Evolutionary conservation across 2,113 vertebrate genomes (phyloP).

Genomic region (Oreotrochilus melanogaster): DNA sequence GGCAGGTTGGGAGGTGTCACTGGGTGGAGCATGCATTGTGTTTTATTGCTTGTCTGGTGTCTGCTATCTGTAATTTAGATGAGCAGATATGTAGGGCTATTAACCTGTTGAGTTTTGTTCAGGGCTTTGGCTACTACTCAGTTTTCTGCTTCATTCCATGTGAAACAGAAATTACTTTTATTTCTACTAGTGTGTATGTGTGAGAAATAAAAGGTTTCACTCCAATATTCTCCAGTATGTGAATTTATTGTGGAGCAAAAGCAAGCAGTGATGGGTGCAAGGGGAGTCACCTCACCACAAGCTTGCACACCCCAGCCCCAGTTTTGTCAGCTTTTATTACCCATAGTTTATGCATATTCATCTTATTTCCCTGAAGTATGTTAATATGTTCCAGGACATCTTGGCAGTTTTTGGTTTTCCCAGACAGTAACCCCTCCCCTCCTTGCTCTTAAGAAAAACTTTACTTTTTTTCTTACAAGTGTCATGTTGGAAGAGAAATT

Average conservation of each 20-base stretch:
- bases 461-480: not conserved
- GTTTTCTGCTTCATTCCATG: not conserved
- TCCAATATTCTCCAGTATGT: too few relatives aligned
- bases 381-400: too few relatives aligned
- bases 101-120: not conserved
- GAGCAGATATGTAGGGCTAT: not conserved
- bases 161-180: not conserved
- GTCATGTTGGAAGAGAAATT: not conserved
- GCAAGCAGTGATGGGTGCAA: too few relatives aligned
- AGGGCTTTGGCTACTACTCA: not conserved
- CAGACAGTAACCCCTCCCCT: not conserved
- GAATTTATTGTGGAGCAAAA: too few relatives aligned
- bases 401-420: not conserved
- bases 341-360: too few relatives aligned
- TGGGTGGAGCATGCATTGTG: rapidly evolving
- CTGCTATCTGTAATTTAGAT: not conserved
- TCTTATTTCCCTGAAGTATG: too few relatives aligned
- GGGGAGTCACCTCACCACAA: too few relatives aligned
- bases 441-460: not conserved
- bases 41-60: not conserved
- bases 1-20: not conserved
- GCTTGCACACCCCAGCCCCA: too few relatives aligned
- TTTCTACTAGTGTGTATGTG: not conserved
- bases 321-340: too few relatives aligned
- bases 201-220: too few relatives aligned